These are phyloP conservation scores for Ditula angustiorana DNA, from an alignment of 2,888 invertebrate species.

Conservation along the genomic window DNA sequence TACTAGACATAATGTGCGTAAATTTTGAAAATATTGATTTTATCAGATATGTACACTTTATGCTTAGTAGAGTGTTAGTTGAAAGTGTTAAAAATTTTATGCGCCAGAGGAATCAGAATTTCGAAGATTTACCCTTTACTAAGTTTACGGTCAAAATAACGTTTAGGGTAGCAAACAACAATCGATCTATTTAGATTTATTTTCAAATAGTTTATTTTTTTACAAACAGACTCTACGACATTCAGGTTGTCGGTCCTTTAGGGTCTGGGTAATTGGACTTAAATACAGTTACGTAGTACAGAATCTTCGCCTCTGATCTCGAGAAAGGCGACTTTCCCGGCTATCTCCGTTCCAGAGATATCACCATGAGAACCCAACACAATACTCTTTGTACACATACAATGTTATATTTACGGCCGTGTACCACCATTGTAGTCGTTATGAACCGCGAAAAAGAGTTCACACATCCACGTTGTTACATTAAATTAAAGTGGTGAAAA, in stretches of 20 bases:
- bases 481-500: slow-evolving; percentile 13
- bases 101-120: too few species aligned
- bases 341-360: slow-evolving; percentile 40
- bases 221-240: too few species aligned
- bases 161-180: too few species aligned
- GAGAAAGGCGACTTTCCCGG: slow-evolving; percentile 43
- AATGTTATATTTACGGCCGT: slow-evolving; percentile 16
- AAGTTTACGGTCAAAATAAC: too few species aligned
- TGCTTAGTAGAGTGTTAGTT: too few species aligned
- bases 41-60: too few species aligned
- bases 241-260: slow-evolving; percentile 11
- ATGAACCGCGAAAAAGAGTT: slow-evolving; percentile 4
- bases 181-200: too few species aligned
- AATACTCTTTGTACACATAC: slow-evolving; percentile 50
- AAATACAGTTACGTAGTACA: slow-evolving; percentile 31
- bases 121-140: too few species aligned
- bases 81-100: too few species aligned
- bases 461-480: background rate
- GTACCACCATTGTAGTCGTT: slow-evolving; percentile 18
- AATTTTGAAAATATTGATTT: too few species aligned
- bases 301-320: slow-evolving; percentile 34
- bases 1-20: too few species aligned
- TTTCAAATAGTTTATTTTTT: too few species aligned
- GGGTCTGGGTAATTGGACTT: slow-evolving; percentile 33
- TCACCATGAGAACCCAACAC: slow-evolving; percentile 56